Evolutionary conservation across 2,797 vertebrate species (phyloP), one percentile per base, ranked within the genome.

Genomic region (Eurystomus glaucurus): DNA sequence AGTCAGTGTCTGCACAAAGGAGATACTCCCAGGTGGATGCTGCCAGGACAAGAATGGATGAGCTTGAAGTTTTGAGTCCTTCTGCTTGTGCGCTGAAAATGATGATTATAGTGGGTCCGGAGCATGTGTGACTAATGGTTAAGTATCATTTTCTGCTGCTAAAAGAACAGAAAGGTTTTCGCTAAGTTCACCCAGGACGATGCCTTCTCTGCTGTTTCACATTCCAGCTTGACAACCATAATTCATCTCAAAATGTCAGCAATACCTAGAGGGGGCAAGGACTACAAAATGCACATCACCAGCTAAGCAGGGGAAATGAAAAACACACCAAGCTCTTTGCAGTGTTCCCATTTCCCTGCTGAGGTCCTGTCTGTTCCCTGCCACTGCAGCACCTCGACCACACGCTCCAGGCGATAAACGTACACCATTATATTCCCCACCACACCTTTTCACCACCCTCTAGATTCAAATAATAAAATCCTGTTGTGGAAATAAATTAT

Each of bases 1-100:
- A 31, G 20, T 25, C 22, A 10, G 33, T 8, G 22, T 43, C 43
- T 1, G 2, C 33, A 10, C 15, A 14, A 13, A 0, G 0, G 43
- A 45, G 51, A 5, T 28, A n/a, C 74, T 41, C 41, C 35, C 12
- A 31, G 6, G 28, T 81, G 43, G 11, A 21, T 41, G 29, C 75
- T 70, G 64, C 51, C 37, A 21, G 41, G 12, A 18, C 33, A 43
- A 26, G 31, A 28, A 29, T 2, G 22, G 25, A 9, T 46, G 64
- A 61, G 43, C 33, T 43, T 66, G 80, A 51, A 61, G 28, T 33
- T 60, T 76, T 61, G 11, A 46, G 28, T 71, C 48, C 19, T 21
- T 85, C 52, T 68, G 80, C 52, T 81, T 61, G 29, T 52, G n/a
- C 6, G 1, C 16, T 31, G 29, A 60, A 75, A 75, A 45, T 29